These are phyloP conservation scores for Druon quercuslanigerum DNA, from an alignment of 1,140 invertebrate genomes.

Conservation along the genomic window DNA sequence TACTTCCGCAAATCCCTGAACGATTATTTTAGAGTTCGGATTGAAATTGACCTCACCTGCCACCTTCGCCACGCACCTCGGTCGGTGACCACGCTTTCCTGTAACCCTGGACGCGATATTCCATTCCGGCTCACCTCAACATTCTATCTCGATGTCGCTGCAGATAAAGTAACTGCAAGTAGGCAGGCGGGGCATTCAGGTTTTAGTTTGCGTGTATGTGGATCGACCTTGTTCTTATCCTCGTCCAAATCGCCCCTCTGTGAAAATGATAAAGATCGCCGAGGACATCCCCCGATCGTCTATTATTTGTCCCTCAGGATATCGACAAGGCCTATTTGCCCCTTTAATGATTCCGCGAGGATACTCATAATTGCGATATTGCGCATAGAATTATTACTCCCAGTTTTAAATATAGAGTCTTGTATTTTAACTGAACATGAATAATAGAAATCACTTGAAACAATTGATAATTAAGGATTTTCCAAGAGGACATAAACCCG, in stretches of 20 bases:
- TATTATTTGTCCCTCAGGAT: too few relatives aligned
- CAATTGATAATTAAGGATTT: too few relatives aligned
- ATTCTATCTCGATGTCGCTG: slow-evolving; percentile 52
- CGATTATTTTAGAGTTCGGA: background rate
- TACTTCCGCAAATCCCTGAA: slow-evolving; percentile 4
- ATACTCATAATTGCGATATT: too few relatives aligned
- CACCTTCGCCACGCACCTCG: slow-evolving; percentile 5
- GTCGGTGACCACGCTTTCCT: slow-evolving; percentile 40
- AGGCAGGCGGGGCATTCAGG: background rate
- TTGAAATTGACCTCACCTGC: slow-evolving; percentile 28
- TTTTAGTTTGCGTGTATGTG: slow-evolving; percentile 23
- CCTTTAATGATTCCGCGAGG: too few relatives aligned
- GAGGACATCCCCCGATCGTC: background rate
- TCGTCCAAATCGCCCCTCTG: slow-evolving; percentile 2
- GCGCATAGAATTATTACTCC: too few relatives aligned
- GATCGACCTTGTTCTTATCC: slow-evolving; percentile 31
- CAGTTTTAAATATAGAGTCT: too few relatives aligned
- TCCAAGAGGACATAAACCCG: too few relatives aligned
- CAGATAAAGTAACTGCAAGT: slow-evolving; percentile 47
- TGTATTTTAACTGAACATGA: too few relatives aligned
- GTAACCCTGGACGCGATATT: slow-evolving; percentile 61
- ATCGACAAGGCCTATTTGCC: too few relatives aligned
- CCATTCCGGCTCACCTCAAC: slow-evolving; percentile 59
- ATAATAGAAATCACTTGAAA: too few relatives aligned
- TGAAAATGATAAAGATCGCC: background rate